Base-by-base conservation (phyloP, 2,113 vertebrate genomes). In the Carassius carassius region DNA sequence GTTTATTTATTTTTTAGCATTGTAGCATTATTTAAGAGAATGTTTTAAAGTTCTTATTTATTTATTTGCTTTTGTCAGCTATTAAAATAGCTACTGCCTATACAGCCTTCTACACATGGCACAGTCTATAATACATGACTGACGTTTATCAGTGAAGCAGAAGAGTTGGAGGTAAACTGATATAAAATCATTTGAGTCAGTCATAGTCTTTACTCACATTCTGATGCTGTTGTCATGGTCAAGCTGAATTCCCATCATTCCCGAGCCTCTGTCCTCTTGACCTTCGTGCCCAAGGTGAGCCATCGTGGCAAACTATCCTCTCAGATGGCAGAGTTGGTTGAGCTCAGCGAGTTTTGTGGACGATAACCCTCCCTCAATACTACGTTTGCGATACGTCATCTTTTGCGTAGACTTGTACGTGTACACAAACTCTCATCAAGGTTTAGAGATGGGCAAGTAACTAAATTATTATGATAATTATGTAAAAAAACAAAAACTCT, bases 301-400 rank as follows among this genome's bases (percentile, higher is more conserved):
- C 51, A 83, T 65, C 1, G 80, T 84, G 76, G 78, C 82, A 81
- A 58, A 23, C 82, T 89, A 90, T 91, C 51, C 82, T 72, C 88
- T 85, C 88, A 83, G 89, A 75, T 85, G 80, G 82, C 86, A 86
- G 75, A 79, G 35, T 23, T 82, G 85, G 76, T 81, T 86, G 85
- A 79, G 91, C 88, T 91, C 84, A 0, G 70, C 69, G 88, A 67
- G 90, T 93, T 94, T 93, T 93, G 92, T 94, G 88, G 88, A 87
- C 85, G 87, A 91, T 90, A 93, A 92, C 94, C 93, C 94, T 92
- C 94, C 94, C 94, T 94, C 93, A 93, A 76, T 79, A 91, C 77
- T 79, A 94, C 94, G 93, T 93, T 90, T 89, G 86, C 51, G 75
- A 78, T 79, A 90, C 94, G 94, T 95, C 94, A 95, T 87, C 77